phyloP scores from a whole-genome alignment of 2,888 invertebrate species.

The Nasonia oneida region DNA sequence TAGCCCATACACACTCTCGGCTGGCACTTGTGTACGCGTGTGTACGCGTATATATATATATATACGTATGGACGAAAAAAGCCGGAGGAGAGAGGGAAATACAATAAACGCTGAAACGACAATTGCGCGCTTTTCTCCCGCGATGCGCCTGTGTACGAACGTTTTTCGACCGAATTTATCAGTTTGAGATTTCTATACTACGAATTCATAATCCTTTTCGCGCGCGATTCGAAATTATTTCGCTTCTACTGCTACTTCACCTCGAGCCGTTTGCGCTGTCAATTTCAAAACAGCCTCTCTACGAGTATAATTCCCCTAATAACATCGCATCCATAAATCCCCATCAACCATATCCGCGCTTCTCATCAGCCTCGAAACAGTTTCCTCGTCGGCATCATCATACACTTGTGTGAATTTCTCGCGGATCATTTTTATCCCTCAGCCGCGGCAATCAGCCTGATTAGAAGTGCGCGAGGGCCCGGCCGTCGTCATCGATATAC shows the following conservation, averaged over 20 bases:
- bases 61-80: neutral
- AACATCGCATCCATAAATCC: constrained; percentile 12
- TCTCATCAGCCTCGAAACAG: neutral
- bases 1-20: neutral
- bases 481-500: constrained; percentile 7
- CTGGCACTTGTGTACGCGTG: neutral
- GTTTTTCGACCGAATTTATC: neutral
- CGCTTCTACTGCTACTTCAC: no score
- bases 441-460: constrained; percentile 39
- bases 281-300: no score
- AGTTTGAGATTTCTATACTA: neutral
- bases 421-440: neutral
- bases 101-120: constrained; percentile 43
- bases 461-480: constrained; percentile 29
- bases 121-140: constrained; percentile 28
- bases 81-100: constrained; percentile 3
- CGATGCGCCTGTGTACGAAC: neutral
- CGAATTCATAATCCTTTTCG: no score
- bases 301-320: no score
- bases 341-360: neutral
- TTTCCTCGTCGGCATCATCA: neutral
- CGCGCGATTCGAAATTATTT: no score
- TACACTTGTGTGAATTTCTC: neutral
- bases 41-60: no score
- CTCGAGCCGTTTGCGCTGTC: no score